Evolutionary conservation across 1,140 invertebrate genomes (phyloP), one percentile per base, ranked within the genome.

Genomic region (Drosophila suzukii): DNA sequence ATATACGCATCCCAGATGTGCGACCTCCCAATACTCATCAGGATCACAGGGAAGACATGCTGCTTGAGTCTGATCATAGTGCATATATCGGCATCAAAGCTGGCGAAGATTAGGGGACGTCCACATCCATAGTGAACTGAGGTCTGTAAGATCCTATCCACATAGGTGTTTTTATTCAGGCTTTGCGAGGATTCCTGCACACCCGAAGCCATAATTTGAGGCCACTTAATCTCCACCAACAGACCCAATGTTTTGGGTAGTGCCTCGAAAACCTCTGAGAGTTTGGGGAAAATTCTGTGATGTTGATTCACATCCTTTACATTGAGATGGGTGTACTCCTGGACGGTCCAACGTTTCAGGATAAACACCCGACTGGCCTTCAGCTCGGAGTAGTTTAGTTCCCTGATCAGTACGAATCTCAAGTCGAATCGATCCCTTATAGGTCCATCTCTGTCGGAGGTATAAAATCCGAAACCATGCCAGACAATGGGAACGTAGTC

Each of bases 201-300:
- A 27, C 97, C 97, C 91, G 97, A 96, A 92, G 95, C 94, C 47
- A 96, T 92, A 65, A 96, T 94, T 95, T 97, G 97, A 0, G 97
- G 97, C 96, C 97, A 98, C 92, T 99, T 99, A n/a, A 99, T 95
- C 93, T 99, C 98, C 74, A 99, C 95, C 92, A 99, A 97, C 77
- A 98, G 97, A 0, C 98, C 98, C 61, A 97, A 95, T 75, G 96
- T 95, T 11, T 93, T 93, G 78, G 98, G 96, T 3, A 99, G 93
- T 15, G 94, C 93, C 83, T 97, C 94, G 34, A 98, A 93, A 2
- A 95, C 95, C 53, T 96, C 94, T 82, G 97, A 94, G 6, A 99
- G 93, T 0, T 96, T 97, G 7, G 97, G 98, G 88, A 99, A 99
- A 8, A 98, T 97, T 79, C 98, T 97, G 90, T 97, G 96, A 71